A percentile compares a stretch with the other conserved stretches of the same genome.
Conservation (phyloP, 2,113 vertebrate genomes). For the Rhegmatorhina hoffmannsi region DNA sequence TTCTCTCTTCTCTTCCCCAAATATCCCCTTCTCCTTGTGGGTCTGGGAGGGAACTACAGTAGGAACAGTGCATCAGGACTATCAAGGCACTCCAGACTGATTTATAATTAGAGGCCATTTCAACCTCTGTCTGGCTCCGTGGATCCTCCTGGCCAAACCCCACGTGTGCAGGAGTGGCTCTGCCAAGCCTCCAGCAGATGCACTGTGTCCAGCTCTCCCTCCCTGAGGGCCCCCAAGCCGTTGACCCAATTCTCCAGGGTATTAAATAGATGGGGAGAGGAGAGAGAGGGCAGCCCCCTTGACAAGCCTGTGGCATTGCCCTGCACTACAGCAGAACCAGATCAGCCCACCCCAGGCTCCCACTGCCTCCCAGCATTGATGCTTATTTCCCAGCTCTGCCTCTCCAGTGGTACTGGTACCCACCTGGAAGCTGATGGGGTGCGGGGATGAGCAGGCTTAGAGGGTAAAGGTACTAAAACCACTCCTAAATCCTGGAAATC, state of each 20-base stretch:
- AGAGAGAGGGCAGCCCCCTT: background rate
- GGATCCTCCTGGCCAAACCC: slow-evolving; percentile 11
- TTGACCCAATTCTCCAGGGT: slow-evolving; percentile 8
- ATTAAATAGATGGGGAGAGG: background rate
- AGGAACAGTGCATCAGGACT: background rate
- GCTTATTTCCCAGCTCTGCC: background rate
- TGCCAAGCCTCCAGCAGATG: slow-evolving; percentile 32
- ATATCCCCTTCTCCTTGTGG: background rate
- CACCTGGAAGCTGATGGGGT: background rate
- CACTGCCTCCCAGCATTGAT: background rate
- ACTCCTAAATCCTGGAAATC: slow-evolving; percentile 60
- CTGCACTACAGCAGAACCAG: background rate
- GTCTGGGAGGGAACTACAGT: background rate
- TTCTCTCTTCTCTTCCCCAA: background rate
- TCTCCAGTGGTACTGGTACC: fast-evolving
- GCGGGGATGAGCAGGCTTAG: background rate
- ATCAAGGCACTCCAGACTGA: background rate
- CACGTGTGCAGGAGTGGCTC: fast-evolving
- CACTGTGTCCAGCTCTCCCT: background rate
- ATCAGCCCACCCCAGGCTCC: background rate
- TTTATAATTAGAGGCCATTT: background rate
- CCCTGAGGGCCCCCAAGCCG: background rate
- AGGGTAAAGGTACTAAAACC: slow-evolving; percentile 43
- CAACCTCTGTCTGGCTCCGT: background rate
- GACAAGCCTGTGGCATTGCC: background rate